Evolutionary conservation across 2,888 invertebrate genomes (phyloP), one percentile per base, ranked within the genome.

Genomic region (Calephelis perditalis): DNA sequence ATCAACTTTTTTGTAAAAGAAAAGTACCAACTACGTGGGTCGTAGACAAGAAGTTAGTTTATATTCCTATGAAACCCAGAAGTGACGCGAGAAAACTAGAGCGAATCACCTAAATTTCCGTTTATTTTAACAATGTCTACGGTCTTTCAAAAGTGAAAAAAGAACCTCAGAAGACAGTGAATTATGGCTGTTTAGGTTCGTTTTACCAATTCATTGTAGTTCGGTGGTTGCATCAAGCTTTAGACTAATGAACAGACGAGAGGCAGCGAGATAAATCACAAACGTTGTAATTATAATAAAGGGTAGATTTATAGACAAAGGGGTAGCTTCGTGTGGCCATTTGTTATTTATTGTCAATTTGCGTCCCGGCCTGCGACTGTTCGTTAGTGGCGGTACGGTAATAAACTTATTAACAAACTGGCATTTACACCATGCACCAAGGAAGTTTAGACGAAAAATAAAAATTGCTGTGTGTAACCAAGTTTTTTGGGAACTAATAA

Each of bases 331-430:
- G 73, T 71, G 70, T 70, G 70, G 69, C 71, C 76, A 81, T 82
- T 79, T 79, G 81, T 80, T 81, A 82, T 81, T 81, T 81, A 82
- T 82, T 78, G 80, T 78, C 79, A 82, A 81, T 82, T 81, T 79
- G 75, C 72, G 75, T 75, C 75, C 76, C 74, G 68, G 72, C 70
- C 72, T 71, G 73, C 74, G 72, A 70, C 73, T 73, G 79, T 80
- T 81, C 81, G 79, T 81, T 81, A 81, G 77, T 75, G 72, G 75
- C 74, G 69, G 72, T 68, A 70, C 73, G 65, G 75, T 79, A 77
- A 80, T 80, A 80, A 81, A 81, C 80, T 80, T 81, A 81, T 81
- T 81, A 78, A 76, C 76, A 73, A 67, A 67, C 66, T 61, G 49
- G 63, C 47, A 49, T 57, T 73, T 67, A 79, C 74, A 79, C 78